These are phyloP conservation scores for Puntigrus tetrazona DNA, from an alignment of 2,113 vertebrate genomes.

Conservation along the genomic window DNA sequence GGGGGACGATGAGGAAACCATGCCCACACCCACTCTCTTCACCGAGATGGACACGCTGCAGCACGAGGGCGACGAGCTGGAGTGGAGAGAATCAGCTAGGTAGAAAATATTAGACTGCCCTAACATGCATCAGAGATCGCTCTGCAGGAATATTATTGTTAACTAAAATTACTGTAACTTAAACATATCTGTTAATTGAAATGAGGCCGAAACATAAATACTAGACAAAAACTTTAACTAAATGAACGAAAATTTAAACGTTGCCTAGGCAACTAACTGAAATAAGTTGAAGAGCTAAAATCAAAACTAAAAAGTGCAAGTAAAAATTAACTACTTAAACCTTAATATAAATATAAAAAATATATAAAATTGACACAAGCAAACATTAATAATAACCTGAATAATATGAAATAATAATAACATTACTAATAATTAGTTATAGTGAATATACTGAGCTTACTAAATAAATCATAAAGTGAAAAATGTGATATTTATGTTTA, in stretches of 20 bases:
- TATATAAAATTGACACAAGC: neutral
- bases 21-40: constrained; percentile 90
- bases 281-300: too few relatives aligned
- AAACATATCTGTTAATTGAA: neutral
- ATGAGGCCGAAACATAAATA: neutral
- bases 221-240: neutral
- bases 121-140: neutral
- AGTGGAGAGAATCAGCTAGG: constrained; percentile 98
- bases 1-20: constrained; percentile 85
- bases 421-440: neutral
- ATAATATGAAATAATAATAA: neutral
- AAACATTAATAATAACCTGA: neutral
- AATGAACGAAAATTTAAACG: neutral
- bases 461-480: too few relatives aligned
- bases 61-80: constrained; percentile 91
- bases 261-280: neutral
- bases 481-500: neutral
- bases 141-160: neutral
- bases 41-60: constrained; percentile 98
- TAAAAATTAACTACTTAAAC: neutral
- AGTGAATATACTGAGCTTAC: neutral
- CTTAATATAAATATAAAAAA: neutral
- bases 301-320: too few relatives aligned
- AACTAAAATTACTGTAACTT: neutral
- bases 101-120: constrained; percentile 64